A percentile compares a stretch with the other conserved stretches of the same genome.
phyloP scores from a whole-genome alignment of 1,140 invertebrate species.

The Helicoverpa armigera region DNA sequence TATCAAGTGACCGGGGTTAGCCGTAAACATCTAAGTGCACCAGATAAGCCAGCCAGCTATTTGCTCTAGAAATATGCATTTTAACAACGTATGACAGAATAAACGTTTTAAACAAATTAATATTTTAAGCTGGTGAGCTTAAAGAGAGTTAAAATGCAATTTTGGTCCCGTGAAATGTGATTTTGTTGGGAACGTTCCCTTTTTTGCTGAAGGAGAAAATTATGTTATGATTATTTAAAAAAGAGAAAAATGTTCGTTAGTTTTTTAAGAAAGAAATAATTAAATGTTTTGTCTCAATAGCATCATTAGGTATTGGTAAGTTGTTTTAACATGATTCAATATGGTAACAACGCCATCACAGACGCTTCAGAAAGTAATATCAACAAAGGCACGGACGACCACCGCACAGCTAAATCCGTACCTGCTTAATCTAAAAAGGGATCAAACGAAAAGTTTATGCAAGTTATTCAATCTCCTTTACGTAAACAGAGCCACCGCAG shows the following conservation, averaged over 20 bases:
- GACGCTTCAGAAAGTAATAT: too few species aligned
- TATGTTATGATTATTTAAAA: too few species aligned
- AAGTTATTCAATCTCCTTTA: constrained; percentile 36
- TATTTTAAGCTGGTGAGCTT: not conserved
- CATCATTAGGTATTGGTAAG: too few species aligned
- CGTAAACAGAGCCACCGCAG: constrained; percentile 7
- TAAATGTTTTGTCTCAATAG: too few species aligned
- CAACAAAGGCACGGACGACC: not conserved
- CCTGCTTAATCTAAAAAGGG: constrained; percentile 19
- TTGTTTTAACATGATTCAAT: too few species aligned
- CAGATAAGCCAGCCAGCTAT: constrained; percentile 29
- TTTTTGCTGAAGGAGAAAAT: too few species aligned
- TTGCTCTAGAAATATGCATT: constrained; percentile 24
- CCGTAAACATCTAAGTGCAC: constrained; percentile 29
- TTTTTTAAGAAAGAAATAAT: too few species aligned
- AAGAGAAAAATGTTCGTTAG: too few species aligned
- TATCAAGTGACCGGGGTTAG: constrained; percentile 31
- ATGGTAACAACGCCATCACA: too few species aligned
- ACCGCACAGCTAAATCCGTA: constrained; percentile 7
- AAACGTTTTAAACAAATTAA: constrained; percentile 8
- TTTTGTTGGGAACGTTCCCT: not conserved
- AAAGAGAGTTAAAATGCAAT: not conserved
- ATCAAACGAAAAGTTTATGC: constrained; percentile 26
- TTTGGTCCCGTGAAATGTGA: not conserved
- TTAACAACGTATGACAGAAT: not conserved